These are phyloP conservation scores for Entomobrya multifasciata DNA, from an alignment of 2,888 invertebrate species.

Conservation along the genomic window DNA sequence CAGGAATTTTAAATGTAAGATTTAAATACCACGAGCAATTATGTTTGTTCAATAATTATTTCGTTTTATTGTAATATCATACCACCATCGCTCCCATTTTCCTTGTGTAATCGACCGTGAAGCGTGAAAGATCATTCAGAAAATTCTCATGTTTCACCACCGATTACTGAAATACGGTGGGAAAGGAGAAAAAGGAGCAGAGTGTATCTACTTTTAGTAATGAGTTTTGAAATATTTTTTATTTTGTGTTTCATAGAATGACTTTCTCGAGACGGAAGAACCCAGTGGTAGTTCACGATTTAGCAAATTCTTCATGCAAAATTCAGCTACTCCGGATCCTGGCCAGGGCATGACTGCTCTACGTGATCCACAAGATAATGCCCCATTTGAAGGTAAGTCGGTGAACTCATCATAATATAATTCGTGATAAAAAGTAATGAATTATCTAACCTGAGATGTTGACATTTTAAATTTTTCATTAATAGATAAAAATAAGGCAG, in stretches of 20 bases:
- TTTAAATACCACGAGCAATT: too few species aligned
- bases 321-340: conserved; percentile 83
- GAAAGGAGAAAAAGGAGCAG: too few species aligned
- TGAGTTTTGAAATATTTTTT: conserved; percentile 13
- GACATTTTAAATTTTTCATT: not conserved
- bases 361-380: conserved; percentile 29
- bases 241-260: conserved; percentile 84
- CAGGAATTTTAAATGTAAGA: conserved; percentile 85
- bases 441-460: too few species aligned
- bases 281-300: conserved; percentile 83
- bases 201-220: conserved; percentile 2
- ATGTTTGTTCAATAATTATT: conserved; percentile 85
- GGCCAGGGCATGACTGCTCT: conserved; percentile 40
- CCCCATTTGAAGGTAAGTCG: conserved; percentile 45
- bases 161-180: not conserved
- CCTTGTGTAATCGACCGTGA: too few species aligned
- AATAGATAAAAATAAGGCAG: conserved; percentile 65
- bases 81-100: too few species aligned
- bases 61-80: not conserved
- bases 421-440: too few species aligned
- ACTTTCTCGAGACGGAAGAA: conserved; percentile 82
- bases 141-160: too few species aligned
- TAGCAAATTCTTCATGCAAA: conserved; percentile 87
- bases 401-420: not conserved
- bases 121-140: too few species aligned